A percentile compares a stretch with the other conserved stretches of the same genome.
These are phyloP conservation scores for Melanotaenia parkinsoni DNA, from an alignment of 2,797 vertebrate genomes.

Conservation along the genomic window DNA sequence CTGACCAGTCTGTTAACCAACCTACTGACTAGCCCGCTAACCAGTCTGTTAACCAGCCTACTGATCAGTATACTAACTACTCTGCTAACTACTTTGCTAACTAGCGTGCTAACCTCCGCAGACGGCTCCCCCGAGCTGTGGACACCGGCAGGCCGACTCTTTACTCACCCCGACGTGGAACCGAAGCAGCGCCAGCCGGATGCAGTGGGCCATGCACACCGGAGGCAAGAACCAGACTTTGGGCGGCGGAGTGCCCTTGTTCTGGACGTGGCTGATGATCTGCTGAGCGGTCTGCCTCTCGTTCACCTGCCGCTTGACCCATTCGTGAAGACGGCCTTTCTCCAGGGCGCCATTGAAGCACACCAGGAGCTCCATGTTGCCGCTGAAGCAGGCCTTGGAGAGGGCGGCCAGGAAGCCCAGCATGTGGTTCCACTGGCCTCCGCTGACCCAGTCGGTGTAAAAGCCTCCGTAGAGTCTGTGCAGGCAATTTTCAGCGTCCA, in stretches of 20 bases:
- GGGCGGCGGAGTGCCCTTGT: constrained; percentile 95
- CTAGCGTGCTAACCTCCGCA: constrained; percentile 22
- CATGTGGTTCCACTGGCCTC: constrained; percentile 98
- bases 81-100: no score
- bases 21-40: no score
- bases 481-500: constrained; percentile 95
- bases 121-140: background rate
- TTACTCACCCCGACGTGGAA: constrained; percentile 93
- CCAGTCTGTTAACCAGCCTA: no score
- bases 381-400: constrained; percentile 92
- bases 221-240: constrained; percentile 98
- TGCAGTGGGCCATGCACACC: constrained; percentile 95
- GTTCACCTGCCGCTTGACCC: constrained; percentile 96
- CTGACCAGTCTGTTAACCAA: no score
- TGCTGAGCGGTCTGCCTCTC: constrained; percentile 95
- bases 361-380: constrained; percentile 96
- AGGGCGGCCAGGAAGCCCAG: constrained; percentile 94
- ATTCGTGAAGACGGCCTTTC: constrained; percentile 96
- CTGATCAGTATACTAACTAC: no score
- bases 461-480: constrained; percentile 96
- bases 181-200: constrained; percentile 94
- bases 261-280: constrained; percentile 96
- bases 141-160: constrained; percentile 27
- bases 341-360: constrained; percentile 97
- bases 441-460: constrained; percentile 98